These are phyloP conservation scores for Cephus sareptanus DNA, from an alignment of 2,888 invertebrate species.

Conservation along the genomic window DNA sequence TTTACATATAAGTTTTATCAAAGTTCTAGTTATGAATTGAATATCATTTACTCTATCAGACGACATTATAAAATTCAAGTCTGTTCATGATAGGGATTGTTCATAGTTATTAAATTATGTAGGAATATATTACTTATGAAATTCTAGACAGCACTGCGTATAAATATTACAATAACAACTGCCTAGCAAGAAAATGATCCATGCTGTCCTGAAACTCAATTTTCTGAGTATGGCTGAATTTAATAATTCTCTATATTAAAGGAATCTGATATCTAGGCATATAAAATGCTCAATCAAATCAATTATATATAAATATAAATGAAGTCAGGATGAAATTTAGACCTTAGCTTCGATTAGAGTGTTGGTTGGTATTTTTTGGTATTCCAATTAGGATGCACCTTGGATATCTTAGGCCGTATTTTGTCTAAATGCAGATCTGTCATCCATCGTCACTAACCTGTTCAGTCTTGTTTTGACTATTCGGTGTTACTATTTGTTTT, in stretches of 20 bases:
- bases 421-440: not conserved
- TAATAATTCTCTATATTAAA: not conserved
- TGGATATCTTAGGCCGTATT: not conserved
- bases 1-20: not conserved
- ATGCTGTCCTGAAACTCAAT: too few species aligned
- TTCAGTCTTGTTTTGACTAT: conserved; percentile 42
- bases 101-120: not conserved
- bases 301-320: not conserved
- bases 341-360: not conserved
- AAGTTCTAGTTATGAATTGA: not conserved
- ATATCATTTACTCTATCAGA: not conserved
- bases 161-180: too few species aligned
- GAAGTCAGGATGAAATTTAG: not conserved
- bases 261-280: not conserved
- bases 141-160: too few species aligned
- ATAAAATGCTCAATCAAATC: not conserved
- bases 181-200: too few species aligned
- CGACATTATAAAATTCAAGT: not conserved
- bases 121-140: not conserved
- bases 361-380: not conserved
- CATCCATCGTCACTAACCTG: conserved; percentile 11
- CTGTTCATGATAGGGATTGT: not conserved
- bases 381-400: not conserved
- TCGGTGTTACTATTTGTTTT: conserved; percentile 2
- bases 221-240: too few species aligned